A percentile compares a stretch with the other conserved stretches of the same genome.
Evolutionary conservation across 2,888 invertebrate genomes (phyloP).

Genomic region (Agrotis clavis): DNA sequence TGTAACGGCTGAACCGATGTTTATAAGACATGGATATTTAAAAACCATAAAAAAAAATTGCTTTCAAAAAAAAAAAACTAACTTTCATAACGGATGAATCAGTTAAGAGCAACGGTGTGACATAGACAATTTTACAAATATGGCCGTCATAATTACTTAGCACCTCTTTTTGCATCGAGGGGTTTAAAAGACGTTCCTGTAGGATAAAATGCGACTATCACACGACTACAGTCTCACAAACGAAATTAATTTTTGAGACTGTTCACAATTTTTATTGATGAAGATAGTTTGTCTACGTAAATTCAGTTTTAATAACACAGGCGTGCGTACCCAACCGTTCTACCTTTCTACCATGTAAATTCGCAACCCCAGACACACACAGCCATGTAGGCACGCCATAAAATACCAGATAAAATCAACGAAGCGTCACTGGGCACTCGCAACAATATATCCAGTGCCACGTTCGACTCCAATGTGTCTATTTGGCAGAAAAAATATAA

Average conservation of each 20-base stretch:
- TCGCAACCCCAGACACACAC: conserved; percentile 47
- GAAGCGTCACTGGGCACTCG: conserved; percentile 64
- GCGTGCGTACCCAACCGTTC: conserved; percentile 19
- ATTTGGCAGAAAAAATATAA: conserved; percentile 86
- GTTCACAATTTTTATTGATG: background rate
- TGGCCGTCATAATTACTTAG: too few relatives aligned
- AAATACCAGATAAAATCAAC: conserved; percentile 68
- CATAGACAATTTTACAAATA: too few relatives aligned
- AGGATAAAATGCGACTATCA: too few relatives aligned
- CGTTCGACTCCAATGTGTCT: conserved; percentile 75
- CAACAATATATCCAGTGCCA: conserved; percentile 75
- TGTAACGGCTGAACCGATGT: too few relatives aligned
- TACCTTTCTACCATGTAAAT: conserved; percentile 37
- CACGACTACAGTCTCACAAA: background rate
- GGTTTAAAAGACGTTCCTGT: too few relatives aligned
- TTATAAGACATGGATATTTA: too few relatives aligned
- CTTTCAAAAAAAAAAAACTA: too few relatives aligned
- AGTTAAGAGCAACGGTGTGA: too few relatives aligned
- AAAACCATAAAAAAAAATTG: too few relatives aligned
- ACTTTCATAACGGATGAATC: too few relatives aligned
- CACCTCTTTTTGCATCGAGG: too few relatives aligned
- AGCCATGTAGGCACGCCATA: conserved; percentile 60
- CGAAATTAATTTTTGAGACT: conserved; percentile 3
- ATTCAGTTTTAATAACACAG: conserved; percentile 29
- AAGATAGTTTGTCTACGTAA: conserved; percentile 1